Percentiles rank a stretch among this genome's conserved stretches.
phyloP scores from a whole-genome alignment of 2,888 invertebrate genomes.

The Temnothorax ravouxi region DNA sequence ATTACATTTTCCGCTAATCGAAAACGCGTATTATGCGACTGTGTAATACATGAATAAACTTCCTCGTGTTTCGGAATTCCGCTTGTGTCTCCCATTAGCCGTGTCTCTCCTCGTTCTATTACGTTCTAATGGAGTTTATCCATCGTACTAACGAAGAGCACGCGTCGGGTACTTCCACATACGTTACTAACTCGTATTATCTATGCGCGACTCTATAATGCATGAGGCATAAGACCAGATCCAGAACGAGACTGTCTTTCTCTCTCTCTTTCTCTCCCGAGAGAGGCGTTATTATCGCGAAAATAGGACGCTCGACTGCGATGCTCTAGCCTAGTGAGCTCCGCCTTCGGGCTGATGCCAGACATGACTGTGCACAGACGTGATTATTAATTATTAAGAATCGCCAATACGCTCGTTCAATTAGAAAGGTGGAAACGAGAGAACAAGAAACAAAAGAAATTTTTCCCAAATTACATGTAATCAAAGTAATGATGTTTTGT shows the following conservation, averaged over 20 bases:
- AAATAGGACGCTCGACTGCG: constrained; percentile 20
- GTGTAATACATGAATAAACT: constrained; percentile 21
- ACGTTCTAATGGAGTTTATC: constrained; percentile 56
- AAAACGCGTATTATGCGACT: not conserved
- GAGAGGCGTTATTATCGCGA: constrained; percentile 22
- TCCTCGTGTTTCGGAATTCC: constrained; percentile 10
- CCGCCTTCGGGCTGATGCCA: not conserved
- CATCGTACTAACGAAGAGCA: constrained; percentile 42
- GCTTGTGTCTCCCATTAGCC: constrained; percentile 9
- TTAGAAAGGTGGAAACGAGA: not conserved
- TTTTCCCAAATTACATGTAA: not conserved
- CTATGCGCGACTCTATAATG: constrained; percentile 51
- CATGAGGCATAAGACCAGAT: not conserved
- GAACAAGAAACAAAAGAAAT: not conserved
- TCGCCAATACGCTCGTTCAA: not conserved
- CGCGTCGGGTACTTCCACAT: constrained; percentile 20
- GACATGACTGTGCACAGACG: not conserved
- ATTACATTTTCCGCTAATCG: constrained; percentile 3
- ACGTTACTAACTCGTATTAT: constrained; percentile 41
- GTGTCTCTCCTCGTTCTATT: constrained; percentile 43
- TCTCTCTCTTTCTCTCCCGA: not conserved
- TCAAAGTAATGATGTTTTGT: not conserved
- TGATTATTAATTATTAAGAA: constrained; percentile 8
- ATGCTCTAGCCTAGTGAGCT: constrained; percentile 14
- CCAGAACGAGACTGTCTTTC: not conserved